Conservation (phyloP, 2,888 invertebrate species). For the Alloplasta piceator region DNA sequence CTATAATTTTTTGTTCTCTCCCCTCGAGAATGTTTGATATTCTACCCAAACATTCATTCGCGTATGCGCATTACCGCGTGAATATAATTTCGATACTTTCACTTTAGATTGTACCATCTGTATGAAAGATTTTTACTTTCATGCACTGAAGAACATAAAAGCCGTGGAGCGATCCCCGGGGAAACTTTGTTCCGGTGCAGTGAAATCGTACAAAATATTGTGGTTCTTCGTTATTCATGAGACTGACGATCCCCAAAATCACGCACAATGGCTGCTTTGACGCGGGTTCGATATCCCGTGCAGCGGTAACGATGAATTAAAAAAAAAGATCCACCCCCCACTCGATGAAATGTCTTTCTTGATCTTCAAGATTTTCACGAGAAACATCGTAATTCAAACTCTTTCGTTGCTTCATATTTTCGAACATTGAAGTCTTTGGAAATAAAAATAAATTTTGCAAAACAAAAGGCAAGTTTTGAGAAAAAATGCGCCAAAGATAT, state of each 20-base stretch:
- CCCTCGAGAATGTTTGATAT: constrained; percentile 1
- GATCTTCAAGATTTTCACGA: too few relatives aligned
- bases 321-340: too few relatives aligned
- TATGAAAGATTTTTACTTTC: constrained; percentile 44
- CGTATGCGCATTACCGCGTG: neutral
- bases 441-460: too few relatives aligned
- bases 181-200: constrained; percentile 28
- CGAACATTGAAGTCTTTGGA: too few relatives aligned
- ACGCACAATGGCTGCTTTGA: constrained; percentile 22
- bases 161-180: neutral
- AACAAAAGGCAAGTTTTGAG: too few relatives aligned
- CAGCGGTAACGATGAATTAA: neutral
- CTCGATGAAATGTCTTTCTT: too few relatives aligned
- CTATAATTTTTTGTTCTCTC: constrained; percentile 1
- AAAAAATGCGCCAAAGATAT: too few relatives aligned
- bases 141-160: constrained; percentile 24
- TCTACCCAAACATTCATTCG: constrained; percentile 6
- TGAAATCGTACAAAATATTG: constrained; percentile 47
- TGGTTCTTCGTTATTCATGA: constrained; percentile 31
- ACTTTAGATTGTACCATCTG: constrained; percentile 1
- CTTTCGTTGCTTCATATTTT: too few relatives aligned
- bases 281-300: constrained; percentile 13
- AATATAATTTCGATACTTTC: constrained; percentile 25
- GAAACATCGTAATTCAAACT: too few relatives aligned
- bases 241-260: neutral